These are phyloP conservation scores for Apostichopus leukothele DNA, from an alignment of 53 echinoderm and acorn worm species.

Conservation along the genomic window DNA sequence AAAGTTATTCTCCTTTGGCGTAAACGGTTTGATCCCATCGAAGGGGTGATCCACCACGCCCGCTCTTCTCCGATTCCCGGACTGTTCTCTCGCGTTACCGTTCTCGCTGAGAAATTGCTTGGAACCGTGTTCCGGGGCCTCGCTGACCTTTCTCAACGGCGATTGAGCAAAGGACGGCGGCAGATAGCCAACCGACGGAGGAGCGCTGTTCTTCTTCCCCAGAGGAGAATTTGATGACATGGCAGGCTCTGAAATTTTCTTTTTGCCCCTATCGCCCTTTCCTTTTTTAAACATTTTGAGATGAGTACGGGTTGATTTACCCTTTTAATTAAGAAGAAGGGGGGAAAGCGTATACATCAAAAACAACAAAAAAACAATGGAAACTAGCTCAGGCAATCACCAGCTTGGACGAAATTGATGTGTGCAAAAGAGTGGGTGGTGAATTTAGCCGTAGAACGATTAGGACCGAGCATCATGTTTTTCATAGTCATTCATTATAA, in stretches of 20 bases:
- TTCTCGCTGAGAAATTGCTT: neutral
- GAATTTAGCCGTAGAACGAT: too few species aligned
- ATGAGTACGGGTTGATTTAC: neutral
- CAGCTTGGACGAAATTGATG: too few species aligned
- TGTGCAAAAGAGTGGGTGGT: too few species aligned
- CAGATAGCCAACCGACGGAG: neutral
- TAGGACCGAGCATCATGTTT: too few species aligned
- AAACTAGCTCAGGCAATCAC: too few species aligned
- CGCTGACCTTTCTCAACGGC: neutral
- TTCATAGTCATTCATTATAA: too few species aligned
- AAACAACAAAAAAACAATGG: too few species aligned
- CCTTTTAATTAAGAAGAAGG: too few species aligned
- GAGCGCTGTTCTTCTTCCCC: neutral
- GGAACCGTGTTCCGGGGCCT: neutral
- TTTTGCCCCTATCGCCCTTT: neutral
- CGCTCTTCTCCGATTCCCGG: neutral
- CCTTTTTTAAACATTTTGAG: neutral
- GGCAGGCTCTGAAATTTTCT: slow-evolving; percentile 17
- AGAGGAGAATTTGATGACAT: too few species aligned
- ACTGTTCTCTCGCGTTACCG: neutral
- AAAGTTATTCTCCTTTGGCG: neutral
- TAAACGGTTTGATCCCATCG: neutral
- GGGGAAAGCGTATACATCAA: too few species aligned
- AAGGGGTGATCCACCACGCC: slow-evolving; percentile 22
- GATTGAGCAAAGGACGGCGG: neutral